Base-by-base conservation (phyloP, 2,888 invertebrate species). In the Oligia strigilis region DNA sequence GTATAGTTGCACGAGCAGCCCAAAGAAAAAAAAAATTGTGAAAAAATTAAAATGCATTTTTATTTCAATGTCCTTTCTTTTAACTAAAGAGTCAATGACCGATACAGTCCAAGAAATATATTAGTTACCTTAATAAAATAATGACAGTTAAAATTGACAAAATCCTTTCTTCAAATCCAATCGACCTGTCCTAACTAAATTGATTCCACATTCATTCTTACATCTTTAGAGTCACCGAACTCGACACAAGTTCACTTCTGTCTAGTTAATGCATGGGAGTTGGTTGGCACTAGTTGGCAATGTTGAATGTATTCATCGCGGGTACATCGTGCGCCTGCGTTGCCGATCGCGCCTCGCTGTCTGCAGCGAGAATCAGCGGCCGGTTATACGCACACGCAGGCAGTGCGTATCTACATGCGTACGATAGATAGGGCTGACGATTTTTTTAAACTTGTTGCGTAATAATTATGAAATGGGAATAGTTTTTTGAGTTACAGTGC, bases 311-410 rank as follows among this genome's bases (percentile, higher is more conserved):
- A 73, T 84, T 84, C 75, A 82, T 72, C 67, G 73, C 66, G 77
- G 23, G 80, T 79, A 81, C 78, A 77, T 72, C 60, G 60, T 80
- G 84, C 82, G 87, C 83, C 79, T 76, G 86, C 78, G 88, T 72
- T 83, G 76, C 75, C 84, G 80, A 86, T 72, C 90, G 92, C 93
- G 93, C 93, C 93, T 88, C 91, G 93, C 93, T 86, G 93, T 93
- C 94, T 94, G 90, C 91, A 88, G 79, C 88, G 82, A 81, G 88
- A 78, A 85, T 80, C 80, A 74, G 83, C 78, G 81, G 83, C 87
- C 88, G 82, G 88, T 89, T 89, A 77, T n/a, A 74, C 84, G 66
- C 85, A 83, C 85, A 78, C 81, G 69, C 75, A 64, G 79, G 49
- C 72, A 78, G 46, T 82, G 82, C 82, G 78, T 82, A 75, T 70